These are phyloP conservation scores for Diogma glabrata DNA, from an alignment of 2,888 invertebrate species.

Conservation along the genomic window DNA sequence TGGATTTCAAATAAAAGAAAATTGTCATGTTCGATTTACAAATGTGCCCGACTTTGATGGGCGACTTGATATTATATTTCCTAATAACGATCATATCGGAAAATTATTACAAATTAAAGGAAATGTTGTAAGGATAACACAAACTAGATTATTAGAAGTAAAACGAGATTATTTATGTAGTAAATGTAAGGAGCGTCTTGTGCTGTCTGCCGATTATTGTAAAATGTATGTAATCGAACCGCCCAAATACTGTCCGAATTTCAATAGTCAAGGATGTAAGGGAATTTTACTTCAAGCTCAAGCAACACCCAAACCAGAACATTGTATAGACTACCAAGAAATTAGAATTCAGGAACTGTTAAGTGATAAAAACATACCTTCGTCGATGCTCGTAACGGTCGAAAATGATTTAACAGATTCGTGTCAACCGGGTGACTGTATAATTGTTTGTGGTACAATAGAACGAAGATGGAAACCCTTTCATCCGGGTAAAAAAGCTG, in stretches of 20 bases:
- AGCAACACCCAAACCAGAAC: slow-evolving; percentile 32
- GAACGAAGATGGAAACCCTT: slow-evolving; percentile 60
- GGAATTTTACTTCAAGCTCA: slow-evolving; percentile 43
- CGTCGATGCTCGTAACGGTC: slow-evolving; percentile 62
- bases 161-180: slow-evolving; percentile 60
- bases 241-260: slow-evolving; percentile 38
- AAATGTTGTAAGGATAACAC: slow-evolving; percentile 64
- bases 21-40: slow-evolving; percentile 55
- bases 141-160: slow-evolving; percentile 64
- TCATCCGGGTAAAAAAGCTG: slow-evolving; percentile 17
- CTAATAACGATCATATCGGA: slow-evolving; percentile 57
- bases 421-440: slow-evolving; percentile 83
- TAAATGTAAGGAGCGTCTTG: slow-evolving; percentile 60
- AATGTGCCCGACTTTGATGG: slow-evolving; percentile 59
- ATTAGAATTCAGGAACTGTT: slow-evolving; percentile 78
- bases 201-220: slow-evolving; percentile 57
- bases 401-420: slow-evolving; percentile 78
- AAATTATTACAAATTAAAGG: slow-evolving; percentile 67
- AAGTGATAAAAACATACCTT: slow-evolving; percentile 57
- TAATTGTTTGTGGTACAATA: slow-evolving; percentile 69
- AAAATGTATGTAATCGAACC: slow-evolving; percentile 36
- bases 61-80: slow-evolving; percentile 51
- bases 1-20: slow-evolving; percentile 42
- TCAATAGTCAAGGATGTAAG: slow-evolving; percentile 29
- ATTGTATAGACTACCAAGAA: slow-evolving; percentile 72